Evolutionary conservation across 2,113 vertebrate genomes (phyloP).

Genomic region (Cygnus atratus): DNA sequence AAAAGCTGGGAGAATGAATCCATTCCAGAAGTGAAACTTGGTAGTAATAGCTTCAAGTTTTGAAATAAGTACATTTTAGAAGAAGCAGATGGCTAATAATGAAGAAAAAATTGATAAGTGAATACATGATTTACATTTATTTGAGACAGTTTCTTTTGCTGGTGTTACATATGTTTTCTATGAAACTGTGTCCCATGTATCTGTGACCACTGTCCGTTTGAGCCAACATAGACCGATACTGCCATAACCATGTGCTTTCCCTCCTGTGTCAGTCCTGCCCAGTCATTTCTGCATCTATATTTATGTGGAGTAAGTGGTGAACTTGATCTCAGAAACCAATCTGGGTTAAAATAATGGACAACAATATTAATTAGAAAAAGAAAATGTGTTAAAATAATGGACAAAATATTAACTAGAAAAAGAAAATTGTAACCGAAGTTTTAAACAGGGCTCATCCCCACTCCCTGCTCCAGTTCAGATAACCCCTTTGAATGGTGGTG

Average conservation of each 20-base stretch:
- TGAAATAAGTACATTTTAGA: neutral
- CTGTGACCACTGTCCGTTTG: neutral
- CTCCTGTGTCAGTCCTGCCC: neutral
- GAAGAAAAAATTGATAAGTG: neutral
- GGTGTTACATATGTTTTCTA: neutral
- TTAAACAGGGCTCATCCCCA: neutral
- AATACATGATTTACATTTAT: neutral
- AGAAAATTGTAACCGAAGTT: rapidly evolving
- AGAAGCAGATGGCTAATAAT: neutral
- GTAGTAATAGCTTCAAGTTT: neutral
- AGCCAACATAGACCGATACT: neutral
- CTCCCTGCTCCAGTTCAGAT: neutral
- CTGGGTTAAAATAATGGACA: neutral
- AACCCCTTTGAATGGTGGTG: neutral
- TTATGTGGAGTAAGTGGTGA: neutral
- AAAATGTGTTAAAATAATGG: neutral
- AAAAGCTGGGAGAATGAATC: neutral
- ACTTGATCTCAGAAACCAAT: neutral
- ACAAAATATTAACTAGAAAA: neutral
- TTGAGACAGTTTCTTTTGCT: neutral
- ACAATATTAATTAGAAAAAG: neutral
- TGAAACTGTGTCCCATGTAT: neutral
- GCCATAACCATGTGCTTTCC: neutral
- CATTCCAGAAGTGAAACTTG: neutral
- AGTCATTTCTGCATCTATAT: neutral